Evolutionary conservation across 2,113 vertebrate species (phyloP).

Genomic region (Anseranas semipalmata): DNA sequence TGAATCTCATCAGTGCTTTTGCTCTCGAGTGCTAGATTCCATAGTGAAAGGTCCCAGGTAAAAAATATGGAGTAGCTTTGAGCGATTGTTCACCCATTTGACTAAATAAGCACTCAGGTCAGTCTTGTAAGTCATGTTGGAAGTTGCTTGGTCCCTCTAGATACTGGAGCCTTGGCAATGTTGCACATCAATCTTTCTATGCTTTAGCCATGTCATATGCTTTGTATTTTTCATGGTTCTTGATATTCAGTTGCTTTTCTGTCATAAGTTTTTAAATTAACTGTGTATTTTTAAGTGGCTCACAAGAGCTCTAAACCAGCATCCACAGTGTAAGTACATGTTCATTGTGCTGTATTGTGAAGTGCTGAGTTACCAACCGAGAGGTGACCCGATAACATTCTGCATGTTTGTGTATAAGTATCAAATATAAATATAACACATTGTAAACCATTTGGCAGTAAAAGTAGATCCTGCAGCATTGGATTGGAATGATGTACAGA

Average conservation of each 20-base stretch:
- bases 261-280: neutral
- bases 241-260: neutral
- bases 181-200: neutral
- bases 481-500: neutral
- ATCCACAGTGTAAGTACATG: neutral
- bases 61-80: neutral
- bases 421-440: neutral
- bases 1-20: neutral
- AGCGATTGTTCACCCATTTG: fast-evolving
- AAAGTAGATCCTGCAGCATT: neutral
- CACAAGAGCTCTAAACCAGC: neutral
- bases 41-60: neutral
- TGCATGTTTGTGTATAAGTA: neutral
- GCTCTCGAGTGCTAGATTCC: neutral
- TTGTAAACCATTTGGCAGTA: neutral
- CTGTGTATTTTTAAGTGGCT: neutral
- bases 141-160: neutral
- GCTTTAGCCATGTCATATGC: neutral
- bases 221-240: neutral
- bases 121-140: neutral
- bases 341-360: neutral
- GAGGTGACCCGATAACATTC: neutral
- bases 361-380: neutral
- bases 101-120: neutral
- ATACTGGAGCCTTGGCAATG: neutral